Conservation (phyloP, 2,113 vertebrate genomes). For the Cepphus grylle region DNA sequence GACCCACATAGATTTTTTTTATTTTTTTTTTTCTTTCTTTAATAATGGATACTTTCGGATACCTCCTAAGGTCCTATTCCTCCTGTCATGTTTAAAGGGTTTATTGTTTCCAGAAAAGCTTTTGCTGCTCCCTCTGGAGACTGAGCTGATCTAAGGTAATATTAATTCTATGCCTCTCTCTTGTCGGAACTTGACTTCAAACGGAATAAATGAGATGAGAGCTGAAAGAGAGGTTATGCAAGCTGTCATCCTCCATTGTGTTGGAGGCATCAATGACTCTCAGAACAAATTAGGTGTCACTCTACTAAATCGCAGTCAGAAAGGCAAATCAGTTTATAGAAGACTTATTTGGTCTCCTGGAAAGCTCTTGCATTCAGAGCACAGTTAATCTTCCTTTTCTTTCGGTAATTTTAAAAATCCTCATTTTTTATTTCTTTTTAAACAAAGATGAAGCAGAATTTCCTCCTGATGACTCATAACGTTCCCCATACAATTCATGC, state of each 20-base stretch:
- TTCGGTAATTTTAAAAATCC: slow-evolving; percentile 50
- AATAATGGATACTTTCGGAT: slow-evolving; percentile 76
- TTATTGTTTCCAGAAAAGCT: slow-evolving; percentile 82
- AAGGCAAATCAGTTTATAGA: slow-evolving; percentile 78
- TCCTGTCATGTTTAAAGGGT: slow-evolving; percentile 80
- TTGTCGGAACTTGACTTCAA: slow-evolving; percentile 78
- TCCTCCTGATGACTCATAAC: slow-evolving; percentile 22
- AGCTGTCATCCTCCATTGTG: slow-evolving; percentile 79
- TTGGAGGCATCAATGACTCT: slow-evolving; percentile 73
- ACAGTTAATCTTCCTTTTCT: slow-evolving; percentile 68
- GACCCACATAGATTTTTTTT: slow-evolving; percentile 9
- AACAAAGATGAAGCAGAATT: slow-evolving; percentile 49
- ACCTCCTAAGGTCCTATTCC: slow-evolving; percentile 74
- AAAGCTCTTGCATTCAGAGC: slow-evolving; percentile 63
- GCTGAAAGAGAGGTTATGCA: slow-evolving; percentile 81
- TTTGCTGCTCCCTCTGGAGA: slow-evolving; percentile 75
- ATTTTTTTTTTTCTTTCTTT: slow-evolving; percentile 47
- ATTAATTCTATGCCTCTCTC: slow-evolving; percentile 77
- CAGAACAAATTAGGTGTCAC: slow-evolving; percentile 80
- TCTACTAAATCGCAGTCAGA: slow-evolving; percentile 75
- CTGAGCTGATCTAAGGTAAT: slow-evolving; percentile 77
- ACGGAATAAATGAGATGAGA: slow-evolving; percentile 78
- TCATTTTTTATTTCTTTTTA: slow-evolving; percentile 48
- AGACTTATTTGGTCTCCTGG: slow-evolving; percentile 74
- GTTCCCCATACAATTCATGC: background rate